Percentiles rank a stretch among this genome's conserved stretches.
These are phyloP conservation scores for Unio pictorum DNA, from an alignment of 2,888 invertebrate genomes.

Conservation along the genomic window DNA sequence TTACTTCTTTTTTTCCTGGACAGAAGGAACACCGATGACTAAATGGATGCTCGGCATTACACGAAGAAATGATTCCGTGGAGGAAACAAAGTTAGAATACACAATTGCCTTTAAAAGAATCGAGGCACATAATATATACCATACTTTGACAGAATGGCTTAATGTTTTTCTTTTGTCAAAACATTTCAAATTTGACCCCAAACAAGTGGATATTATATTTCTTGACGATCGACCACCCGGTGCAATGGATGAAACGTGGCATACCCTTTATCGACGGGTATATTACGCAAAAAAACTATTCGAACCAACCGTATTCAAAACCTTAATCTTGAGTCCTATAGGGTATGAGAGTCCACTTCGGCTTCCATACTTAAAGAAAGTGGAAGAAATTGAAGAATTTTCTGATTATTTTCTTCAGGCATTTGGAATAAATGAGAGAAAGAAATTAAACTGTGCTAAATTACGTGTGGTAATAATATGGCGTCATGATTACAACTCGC, in stretches of 20 bases:
- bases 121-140: constrained; percentile 36
- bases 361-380: constrained; percentile 15
- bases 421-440: constrained; percentile 12
- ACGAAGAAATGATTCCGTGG: too few relatives aligned
- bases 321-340: constrained; percentile 28
- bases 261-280: constrained; percentile 22
- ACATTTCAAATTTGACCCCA: constrained; percentile 18
- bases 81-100: too few relatives aligned
- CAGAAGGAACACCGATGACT: constrained; percentile 26
- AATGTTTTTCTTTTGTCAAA: constrained; percentile 27
- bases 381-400: constrained; percentile 23
- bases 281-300: constrained; percentile 11
- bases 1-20: constrained; percentile 18
- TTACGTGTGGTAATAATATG: constrained; percentile 20
- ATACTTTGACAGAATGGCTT: constrained; percentile 35
- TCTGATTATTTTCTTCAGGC: constrained; percentile 20
- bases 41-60: constrained; percentile 13
- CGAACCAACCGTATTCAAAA: constrained; percentile 14
- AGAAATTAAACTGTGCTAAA: constrained; percentile 17
- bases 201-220: constrained; percentile 17
- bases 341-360: constrained; percentile 38
- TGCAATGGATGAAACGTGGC: constrained; percentile 28
- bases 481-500: constrained; percentile 26
- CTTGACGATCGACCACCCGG: constrained; percentile 30
- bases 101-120: constrained; percentile 24